phyloP scores from a whole-genome alignment of 2,113 vertebrate genomes.

The Sminthopsis crassicaudata region DNA sequence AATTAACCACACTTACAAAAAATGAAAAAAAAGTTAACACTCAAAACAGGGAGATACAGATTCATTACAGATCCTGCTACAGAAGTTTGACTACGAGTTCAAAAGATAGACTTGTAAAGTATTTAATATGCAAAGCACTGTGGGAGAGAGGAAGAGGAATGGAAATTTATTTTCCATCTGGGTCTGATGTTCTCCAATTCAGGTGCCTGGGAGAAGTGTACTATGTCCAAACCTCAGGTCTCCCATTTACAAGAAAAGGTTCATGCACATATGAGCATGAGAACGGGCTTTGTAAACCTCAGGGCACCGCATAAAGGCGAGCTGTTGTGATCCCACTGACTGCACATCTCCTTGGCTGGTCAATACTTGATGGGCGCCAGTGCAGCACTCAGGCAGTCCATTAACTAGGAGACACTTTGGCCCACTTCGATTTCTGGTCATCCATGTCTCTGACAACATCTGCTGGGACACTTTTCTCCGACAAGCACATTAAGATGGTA shows the following conservation, averaged over 20 bases:
- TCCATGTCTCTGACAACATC: not conserved
- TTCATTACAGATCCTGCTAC: not conserved
- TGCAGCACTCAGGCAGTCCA: not conserved
- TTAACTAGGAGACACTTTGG: not conserved
- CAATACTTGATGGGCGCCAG: not conserved
- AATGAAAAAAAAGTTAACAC: not conserved
- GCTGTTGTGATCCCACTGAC: not conserved
- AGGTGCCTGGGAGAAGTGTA: not conserved
- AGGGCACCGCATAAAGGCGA: not conserved
- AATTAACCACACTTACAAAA: slow-evolving; percentile 18
- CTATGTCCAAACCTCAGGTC: not conserved
- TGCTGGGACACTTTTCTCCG: not conserved
- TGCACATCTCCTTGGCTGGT: not conserved
- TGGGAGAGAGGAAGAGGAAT: not conserved
- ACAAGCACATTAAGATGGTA: not conserved
- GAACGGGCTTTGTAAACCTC: not conserved
- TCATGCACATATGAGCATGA: not conserved
- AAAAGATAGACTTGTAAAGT: not conserved
- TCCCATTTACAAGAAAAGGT: not conserved
- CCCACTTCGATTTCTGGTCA: not conserved
- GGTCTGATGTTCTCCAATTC: not conserved
- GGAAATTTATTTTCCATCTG: not conserved
- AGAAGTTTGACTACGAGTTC: not conserved
- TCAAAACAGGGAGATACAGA: not conserved
- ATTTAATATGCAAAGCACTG: not conserved